phyloP scores from a whole-genome alignment of 2,113 vertebrate species.

The Saccopteryx bilineata region DNA sequence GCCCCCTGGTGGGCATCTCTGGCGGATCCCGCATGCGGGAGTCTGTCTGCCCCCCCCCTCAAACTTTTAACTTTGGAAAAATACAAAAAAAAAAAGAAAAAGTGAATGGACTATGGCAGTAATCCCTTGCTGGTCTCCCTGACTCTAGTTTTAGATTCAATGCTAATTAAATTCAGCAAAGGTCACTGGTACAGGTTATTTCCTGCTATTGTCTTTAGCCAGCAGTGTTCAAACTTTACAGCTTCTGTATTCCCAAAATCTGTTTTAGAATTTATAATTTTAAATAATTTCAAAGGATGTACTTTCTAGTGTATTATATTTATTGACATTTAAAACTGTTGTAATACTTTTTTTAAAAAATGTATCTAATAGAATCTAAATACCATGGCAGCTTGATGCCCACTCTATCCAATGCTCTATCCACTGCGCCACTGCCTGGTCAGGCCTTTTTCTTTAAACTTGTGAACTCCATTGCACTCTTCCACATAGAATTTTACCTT shows the following conservation, averaged over 20 bases:
- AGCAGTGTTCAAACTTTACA: background rate
- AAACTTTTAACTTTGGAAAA: too few relatives aligned
- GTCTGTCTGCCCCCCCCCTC: too few relatives aligned
- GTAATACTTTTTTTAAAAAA: background rate
- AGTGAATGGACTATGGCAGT: background rate
- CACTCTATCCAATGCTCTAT: background rate
- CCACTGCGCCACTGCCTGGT: too few relatives aligned
- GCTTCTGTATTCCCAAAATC: background rate
- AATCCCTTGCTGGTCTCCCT: background rate
- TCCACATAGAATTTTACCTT: background rate
- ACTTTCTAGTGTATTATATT: background rate
- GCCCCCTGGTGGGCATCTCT: too few relatives aligned
- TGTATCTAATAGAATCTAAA: background rate
- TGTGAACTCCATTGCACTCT: background rate
- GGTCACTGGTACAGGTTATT: background rate
- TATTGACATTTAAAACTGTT: slow-evolving; percentile 13
- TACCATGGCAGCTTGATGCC: background rate
- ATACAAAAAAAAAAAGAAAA: background rate
- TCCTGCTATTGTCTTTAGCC: background rate
- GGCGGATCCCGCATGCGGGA: too few relatives aligned
- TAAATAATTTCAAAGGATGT: slow-evolving; percentile 31
- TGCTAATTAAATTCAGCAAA: slow-evolving; percentile 3
- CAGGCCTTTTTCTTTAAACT: background rate
- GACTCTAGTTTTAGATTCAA: background rate
- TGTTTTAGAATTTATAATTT: background rate